Evolutionary conservation across 2,113 vertebrate species (phyloP).

Genomic region (Lepisosteus oculatus): DNA sequence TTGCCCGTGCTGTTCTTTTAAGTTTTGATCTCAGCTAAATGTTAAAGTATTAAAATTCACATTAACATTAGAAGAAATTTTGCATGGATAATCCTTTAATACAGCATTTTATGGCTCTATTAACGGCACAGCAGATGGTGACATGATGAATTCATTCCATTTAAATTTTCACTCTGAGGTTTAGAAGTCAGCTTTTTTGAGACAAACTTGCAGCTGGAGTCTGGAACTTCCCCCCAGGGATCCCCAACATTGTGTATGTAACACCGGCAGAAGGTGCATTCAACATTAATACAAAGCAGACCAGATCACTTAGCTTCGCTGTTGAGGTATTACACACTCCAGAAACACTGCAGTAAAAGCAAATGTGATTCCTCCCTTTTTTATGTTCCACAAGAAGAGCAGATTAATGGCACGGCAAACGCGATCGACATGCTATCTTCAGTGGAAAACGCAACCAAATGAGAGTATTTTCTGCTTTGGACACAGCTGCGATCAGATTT

Average conservation of each 20-base stretch:
- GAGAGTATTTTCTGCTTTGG: too few relatives aligned
- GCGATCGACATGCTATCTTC: too few relatives aligned
- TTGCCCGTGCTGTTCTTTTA: conserved; percentile 83
- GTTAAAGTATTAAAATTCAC: conserved; percentile 89
- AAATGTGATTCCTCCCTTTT: too few relatives aligned
- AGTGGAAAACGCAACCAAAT: too few relatives aligned
- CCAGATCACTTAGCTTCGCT: not conserved
- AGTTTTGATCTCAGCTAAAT: conserved; percentile 84
- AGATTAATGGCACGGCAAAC: too few relatives aligned
- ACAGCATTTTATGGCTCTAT: conserved; percentile 85
- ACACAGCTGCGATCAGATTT: too few relatives aligned
- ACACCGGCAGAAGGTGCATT: not conserved
- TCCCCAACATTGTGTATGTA: not conserved
- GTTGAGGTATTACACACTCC: not conserved
- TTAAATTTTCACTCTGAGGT: conserved; percentile 81
- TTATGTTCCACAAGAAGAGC: too few relatives aligned
- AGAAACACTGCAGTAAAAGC: not conserved
- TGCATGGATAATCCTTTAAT: conserved; percentile 86
- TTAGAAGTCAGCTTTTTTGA: conserved; percentile 84
- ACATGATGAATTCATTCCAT: conserved; percentile 86
- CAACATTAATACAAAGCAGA: not conserved
- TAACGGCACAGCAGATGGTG: conserved; percentile 82
- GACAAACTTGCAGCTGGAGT: conserved; percentile 70
- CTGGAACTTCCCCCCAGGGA: not conserved
- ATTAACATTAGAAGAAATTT: conserved; percentile 81